Base-by-base conservation (phyloP, 2,113 vertebrate species). In the Anguilla rostrata region DNA sequence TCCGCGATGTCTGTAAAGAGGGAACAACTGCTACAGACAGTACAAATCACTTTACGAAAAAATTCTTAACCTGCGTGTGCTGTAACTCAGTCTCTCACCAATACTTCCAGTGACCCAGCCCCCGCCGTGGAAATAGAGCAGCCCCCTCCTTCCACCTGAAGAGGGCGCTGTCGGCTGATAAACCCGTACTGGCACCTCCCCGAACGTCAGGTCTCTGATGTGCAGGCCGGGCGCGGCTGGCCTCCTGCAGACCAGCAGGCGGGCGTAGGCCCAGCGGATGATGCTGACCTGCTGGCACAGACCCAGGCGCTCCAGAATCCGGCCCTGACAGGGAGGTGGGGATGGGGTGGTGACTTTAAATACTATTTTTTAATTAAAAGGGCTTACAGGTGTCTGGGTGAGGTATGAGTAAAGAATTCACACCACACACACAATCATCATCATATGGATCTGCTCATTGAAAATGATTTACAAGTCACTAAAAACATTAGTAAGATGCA, bases 61-160 rank as follows among this genome's bases (percentile, higher is more conserved):
- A 5, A 84, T n/a, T 39, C 26, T 22, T 6, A 66, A 22, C 3
- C 60, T 22, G 20, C 18, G 1, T 26, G 22, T 22, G 5, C 60
- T 66, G 3, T 26, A 66, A 60, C n/a, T n/a, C 14, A 26, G 9
- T 18, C 8, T 78, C 95, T 96, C 95, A 98, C 97, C 95, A 66
- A 97, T 89, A 79, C 94, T 96, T 40, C 97, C 97, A 26, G 93
- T 0, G 83, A 96, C 63, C 90, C 90, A 94, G 81, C 95, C 96
- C 49, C 97, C 97, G 34, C 97, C 97, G 0, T 98, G 96, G 92
- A 96, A 96, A 90, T 95, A 97, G 41, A 98, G 8, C 3, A 98
- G 88, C 39, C 95, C 97, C 87, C 91, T 93, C 87, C 94, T 95
- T 49, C 83, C 91, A 29, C 88, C 87, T 0, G 89, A 60, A 81